Evolutionary conservation across 2,797 vertebrate genomes (phyloP).

Genomic region (Phataginus tricuspis): DNA sequence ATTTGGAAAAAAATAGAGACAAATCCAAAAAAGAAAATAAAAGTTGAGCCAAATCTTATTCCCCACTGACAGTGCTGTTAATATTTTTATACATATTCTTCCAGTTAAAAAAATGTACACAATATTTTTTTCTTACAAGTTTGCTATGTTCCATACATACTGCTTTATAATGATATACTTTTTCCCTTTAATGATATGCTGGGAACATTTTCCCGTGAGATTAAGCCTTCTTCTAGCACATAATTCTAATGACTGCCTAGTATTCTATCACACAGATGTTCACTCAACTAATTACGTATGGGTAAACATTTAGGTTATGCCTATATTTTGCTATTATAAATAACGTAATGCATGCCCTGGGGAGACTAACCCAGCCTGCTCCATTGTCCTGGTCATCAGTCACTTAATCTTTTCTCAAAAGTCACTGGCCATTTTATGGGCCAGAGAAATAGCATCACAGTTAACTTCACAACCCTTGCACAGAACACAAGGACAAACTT

Average conservation of each 20-base stretch:
- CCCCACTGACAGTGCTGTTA: neutral
- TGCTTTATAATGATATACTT: conserved; percentile 3
- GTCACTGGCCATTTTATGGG: neutral
- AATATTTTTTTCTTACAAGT: conserved; percentile 10
- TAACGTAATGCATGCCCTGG: neutral
- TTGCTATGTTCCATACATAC: neutral
- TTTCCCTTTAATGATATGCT: conserved; percentile 36
- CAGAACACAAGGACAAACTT: conserved; percentile 23
- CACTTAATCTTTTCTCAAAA: conserved; percentile 44
- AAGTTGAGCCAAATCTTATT: conserved; percentile 16
- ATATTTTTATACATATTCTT: conserved; percentile 18
- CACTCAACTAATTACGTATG: conserved; percentile 31
- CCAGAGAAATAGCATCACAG: neutral
- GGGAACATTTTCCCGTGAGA: conserved; percentile 24
- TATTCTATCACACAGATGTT: conserved; percentile 43
- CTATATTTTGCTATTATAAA: conserved; percentile 25
- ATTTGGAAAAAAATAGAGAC: conserved; percentile 18
- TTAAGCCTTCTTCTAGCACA: conserved; percentile 35
- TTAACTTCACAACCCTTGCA: neutral
- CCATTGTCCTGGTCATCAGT: conserved; percentile 30
- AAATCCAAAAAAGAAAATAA: conserved; percentile 29
- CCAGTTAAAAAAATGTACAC: conserved; percentile 27
- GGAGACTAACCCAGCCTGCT: conserved; percentile 19
- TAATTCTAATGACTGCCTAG: conserved; percentile 45
- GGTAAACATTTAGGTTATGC: neutral